Conservation (phyloP, 2,888 invertebrate species). For the Brachypalpus laphriformis region DNA sequence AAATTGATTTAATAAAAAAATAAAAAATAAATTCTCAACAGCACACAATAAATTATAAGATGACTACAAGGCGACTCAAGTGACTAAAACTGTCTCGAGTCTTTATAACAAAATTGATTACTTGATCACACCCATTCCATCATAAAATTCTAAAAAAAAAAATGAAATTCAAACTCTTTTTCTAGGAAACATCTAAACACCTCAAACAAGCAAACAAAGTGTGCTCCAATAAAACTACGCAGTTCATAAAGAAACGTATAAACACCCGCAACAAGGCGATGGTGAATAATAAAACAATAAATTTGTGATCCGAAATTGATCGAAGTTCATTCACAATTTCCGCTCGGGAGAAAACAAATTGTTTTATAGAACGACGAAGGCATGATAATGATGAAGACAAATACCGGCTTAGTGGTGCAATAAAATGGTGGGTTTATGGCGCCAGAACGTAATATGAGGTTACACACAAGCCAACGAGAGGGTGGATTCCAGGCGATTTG, state of each 20-base stretch:
- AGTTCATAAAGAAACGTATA: neutral
- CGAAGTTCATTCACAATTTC: neutral
- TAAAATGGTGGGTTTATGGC: neutral
- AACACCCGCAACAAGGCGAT: neutral
- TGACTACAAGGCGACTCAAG: neutral
- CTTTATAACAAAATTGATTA: conserved; percentile 18
- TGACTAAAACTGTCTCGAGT: neutral
- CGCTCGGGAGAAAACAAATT: neutral
- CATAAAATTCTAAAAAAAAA: conserved; percentile 16
- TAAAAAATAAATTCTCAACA: neutral
- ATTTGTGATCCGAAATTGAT: neutral
- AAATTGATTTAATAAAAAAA: neutral
- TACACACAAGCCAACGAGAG: neutral
- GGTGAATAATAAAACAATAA: neutral
- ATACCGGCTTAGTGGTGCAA: neutral
- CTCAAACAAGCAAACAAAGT: neutral
- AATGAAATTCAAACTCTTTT: neutral
- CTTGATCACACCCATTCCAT: conserved; percentile 24
- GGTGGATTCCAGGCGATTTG: too few species aligned
- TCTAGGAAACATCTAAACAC: neutral
- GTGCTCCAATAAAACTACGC: neutral
- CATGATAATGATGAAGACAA: neutral
- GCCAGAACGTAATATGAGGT: neutral
- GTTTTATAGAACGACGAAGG: neutral
- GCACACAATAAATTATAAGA: conserved; percentile 3